Percentiles rank a stretch among this genome's conserved stretches.
Conservation (phyloP, 2,797 vertebrate species). For the Falco columbarius region DNA sequence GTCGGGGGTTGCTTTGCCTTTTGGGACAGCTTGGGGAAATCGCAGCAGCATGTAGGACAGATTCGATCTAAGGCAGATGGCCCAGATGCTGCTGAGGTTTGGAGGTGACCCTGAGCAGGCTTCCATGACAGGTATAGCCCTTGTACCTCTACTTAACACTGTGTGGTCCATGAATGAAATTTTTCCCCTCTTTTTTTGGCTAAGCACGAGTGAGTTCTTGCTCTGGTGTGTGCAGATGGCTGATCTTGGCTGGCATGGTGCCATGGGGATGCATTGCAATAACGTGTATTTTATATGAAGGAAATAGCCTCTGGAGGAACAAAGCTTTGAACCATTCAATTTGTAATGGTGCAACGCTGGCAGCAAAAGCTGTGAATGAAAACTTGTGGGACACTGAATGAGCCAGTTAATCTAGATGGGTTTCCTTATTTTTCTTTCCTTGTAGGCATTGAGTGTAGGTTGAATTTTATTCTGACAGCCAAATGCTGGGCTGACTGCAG, state of each 20-base stretch:
- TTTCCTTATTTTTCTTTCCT: slow-evolving; percentile 69
- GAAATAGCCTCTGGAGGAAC: slow-evolving; percentile 57
- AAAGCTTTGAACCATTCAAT: slow-evolving; percentile 40
- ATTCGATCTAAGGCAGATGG: neutral
- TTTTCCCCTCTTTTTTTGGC: neutral
- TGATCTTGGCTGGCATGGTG: slow-evolving; percentile 9
- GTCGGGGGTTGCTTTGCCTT: neutral
- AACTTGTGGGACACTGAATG: neutral
- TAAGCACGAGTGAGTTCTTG: neutral
- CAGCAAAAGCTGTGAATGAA: slow-evolving; percentile 63
- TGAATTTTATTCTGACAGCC: slow-evolving; percentile 48
- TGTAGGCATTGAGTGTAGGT: slow-evolving; percentile 20
- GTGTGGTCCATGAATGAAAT: neutral
- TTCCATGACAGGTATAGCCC: neutral
- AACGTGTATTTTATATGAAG: slow-evolving; percentile 9
- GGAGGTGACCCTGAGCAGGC: neutral
- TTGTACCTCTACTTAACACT: neutral
- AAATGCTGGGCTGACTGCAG: neutral
- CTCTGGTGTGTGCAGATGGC: slow-evolving; percentile 36
- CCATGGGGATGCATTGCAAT: slow-evolving; percentile 42
- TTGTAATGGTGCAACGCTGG: neutral
- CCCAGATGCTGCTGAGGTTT: neutral
- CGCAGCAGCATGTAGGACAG: fast-evolving
- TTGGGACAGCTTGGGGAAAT: neutral
- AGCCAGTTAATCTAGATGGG: slow-evolving; percentile 43